Evolutionary conservation across 2,113 vertebrate species (phyloP).

Genomic region (Morone chrysops): DNA sequence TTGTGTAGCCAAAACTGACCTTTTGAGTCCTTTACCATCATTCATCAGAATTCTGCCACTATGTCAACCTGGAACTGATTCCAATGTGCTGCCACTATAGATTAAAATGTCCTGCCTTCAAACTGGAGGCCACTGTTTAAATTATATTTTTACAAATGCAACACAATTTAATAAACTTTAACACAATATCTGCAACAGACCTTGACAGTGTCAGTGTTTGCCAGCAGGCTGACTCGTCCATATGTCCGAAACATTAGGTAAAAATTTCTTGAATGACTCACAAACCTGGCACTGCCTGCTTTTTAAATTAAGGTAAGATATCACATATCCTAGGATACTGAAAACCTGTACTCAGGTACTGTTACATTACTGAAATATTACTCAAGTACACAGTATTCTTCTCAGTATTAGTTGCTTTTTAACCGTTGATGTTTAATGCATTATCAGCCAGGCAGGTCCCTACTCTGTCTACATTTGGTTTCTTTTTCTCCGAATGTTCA

Average conservation of each 20-base stretch:
- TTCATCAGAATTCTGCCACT: background rate
- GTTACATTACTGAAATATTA: too few relatives aligned
- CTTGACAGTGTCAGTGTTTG: slow-evolving; percentile 12
- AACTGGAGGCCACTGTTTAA: slow-evolving; percentile 19
- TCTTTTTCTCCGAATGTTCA: too few relatives aligned
- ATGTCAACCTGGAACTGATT: slow-evolving; percentile 6
- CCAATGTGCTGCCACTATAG: slow-evolving; percentile 20
- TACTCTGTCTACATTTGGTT: too few relatives aligned
- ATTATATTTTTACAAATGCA: slow-evolving; percentile 50
- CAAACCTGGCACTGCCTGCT: background rate
- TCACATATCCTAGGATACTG: background rate
- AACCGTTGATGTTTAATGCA: too few relatives aligned
- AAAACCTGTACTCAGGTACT: too few relatives aligned
- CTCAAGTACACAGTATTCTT: too few relatives aligned
- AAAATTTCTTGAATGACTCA: slow-evolving; percentile 35
- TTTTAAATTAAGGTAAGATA: background rate
- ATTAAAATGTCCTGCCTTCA: slow-evolving; percentile 42
- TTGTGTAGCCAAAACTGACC: background rate
- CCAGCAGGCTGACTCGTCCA: slow-evolving; percentile 49
- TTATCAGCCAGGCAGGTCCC: too few relatives aligned
- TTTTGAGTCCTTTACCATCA: slow-evolving; percentile 1
- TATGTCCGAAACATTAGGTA: slow-evolving; percentile 34
- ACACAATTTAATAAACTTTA: slow-evolving; percentile 43
- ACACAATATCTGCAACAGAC: slow-evolving; percentile 38
- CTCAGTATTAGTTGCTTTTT: too few relatives aligned